A percentile compares a stretch with the other conserved stretches of the same genome.
Evolutionary conservation across 2,888 invertebrate genomes (phyloP).

Genomic region (Microctonus hyperodae): DNA sequence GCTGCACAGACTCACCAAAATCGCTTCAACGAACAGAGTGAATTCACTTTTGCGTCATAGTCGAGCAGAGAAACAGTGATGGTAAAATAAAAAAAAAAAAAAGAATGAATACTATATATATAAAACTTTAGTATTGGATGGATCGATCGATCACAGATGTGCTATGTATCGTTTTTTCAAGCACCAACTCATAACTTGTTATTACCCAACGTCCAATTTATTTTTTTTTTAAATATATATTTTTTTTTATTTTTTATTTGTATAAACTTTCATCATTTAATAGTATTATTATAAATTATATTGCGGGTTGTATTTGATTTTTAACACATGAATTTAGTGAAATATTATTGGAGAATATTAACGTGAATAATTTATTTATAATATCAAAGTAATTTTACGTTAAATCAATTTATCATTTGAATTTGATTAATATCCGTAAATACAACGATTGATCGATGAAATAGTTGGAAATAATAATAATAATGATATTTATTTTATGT

Average conservation of each 20-base stretch:
- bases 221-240: too few species aligned
- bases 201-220: too few species aligned
- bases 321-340: too few species aligned
- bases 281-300: too few species aligned
- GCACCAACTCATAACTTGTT: neutral
- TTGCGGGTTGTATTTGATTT: too few species aligned
- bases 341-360: too few species aligned
- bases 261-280: too few species aligned
- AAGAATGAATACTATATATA: neutral
- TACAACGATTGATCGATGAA: neutral
- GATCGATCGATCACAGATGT: constrained; percentile 5
- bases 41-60: constrained; percentile 6
- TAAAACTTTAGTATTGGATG: neutral
- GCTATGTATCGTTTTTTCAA: neutral
- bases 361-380: too few species aligned
- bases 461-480: neutral
- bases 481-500: neutral
- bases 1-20: constrained; percentile 10
- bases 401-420: neutral
- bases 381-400: too few species aligned
- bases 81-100: too few species aligned
- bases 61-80: neutral
- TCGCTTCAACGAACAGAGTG: constrained; percentile 4
- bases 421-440: neutral
- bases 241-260: too few species aligned